Evolutionary conservation across 1,140 invertebrate genomes (phyloP).

Genomic region (Hypothenemus hampei): DNA sequence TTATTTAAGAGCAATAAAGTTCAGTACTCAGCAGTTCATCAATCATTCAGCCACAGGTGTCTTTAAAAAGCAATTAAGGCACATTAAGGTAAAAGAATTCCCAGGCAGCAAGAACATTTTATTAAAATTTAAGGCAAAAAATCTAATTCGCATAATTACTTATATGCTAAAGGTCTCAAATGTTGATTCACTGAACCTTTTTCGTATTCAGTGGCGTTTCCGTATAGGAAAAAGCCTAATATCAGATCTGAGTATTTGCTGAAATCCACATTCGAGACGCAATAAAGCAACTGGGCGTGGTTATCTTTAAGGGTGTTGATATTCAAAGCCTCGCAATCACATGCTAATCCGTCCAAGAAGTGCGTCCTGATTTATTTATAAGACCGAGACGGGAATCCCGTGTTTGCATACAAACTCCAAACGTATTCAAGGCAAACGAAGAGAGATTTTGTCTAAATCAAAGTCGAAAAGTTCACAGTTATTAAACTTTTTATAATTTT

Average conservation of each 20-base stretch:
- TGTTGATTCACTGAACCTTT: no score
- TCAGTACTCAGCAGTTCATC: slow-evolving; percentile 17
- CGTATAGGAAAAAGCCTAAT: neutral
- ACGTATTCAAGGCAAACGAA: no score
- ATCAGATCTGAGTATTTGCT: slow-evolving; percentile 6
- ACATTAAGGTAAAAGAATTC: no score
- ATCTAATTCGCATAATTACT: no score
- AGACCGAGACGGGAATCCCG: neutral
- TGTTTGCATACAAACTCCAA: slow-evolving; percentile 10
- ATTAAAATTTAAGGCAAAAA: no score
- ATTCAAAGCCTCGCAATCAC: slow-evolving; percentile 14
- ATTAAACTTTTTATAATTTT: no score
- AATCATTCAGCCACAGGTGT: slow-evolving; percentile 22
- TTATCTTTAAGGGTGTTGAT: slow-evolving; percentile 7
- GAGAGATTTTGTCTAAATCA: no score
- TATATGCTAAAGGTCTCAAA: no score
- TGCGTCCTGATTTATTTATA: slow-evolving; percentile 19
- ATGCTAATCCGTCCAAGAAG: slow-evolving; percentile 12
- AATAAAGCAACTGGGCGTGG: slow-evolving; percentile 10
- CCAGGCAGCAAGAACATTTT: no score
- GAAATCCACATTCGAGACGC: neutral
- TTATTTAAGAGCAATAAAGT: slow-evolving; percentile 23
- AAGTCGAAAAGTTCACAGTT: no score
- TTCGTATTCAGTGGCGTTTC: no score
- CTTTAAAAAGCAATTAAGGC: slow-evolving; percentile 13